Evolutionary conservation across 2,888 invertebrate species (phyloP).

Genomic region (Aphidius colemani): DNA sequence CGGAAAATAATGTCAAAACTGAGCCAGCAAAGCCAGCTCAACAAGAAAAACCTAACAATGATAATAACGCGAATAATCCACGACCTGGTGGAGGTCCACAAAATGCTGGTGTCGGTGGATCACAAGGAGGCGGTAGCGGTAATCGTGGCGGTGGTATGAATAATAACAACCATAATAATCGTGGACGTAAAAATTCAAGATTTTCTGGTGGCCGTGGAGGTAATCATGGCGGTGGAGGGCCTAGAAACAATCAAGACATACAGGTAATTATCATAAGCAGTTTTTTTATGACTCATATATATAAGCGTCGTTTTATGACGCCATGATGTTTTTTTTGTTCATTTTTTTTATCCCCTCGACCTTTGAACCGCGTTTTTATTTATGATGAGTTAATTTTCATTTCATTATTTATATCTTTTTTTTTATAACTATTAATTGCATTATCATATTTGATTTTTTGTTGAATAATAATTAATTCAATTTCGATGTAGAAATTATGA

Average conservation of each 20-base stretch:
- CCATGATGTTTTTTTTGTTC: conserved; percentile 13
- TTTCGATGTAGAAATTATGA: too few species aligned
- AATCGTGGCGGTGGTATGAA: conserved; percentile 35
- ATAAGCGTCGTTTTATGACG: conserved; percentile 6
- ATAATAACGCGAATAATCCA: conserved; percentile 36
- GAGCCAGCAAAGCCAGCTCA: conserved; percentile 43
- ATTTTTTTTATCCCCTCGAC: too few species aligned
- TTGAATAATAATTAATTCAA: too few species aligned
- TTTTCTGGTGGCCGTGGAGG: conserved; percentile 51
- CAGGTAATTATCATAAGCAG: conserved; percentile 23
- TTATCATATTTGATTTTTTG: too few species aligned
- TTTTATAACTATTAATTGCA: too few species aligned
- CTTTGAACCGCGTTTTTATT: too few species aligned
- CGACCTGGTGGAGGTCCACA: conserved; percentile 39
- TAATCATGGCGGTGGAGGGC: conserved; percentile 36
- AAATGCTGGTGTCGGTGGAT: conserved; percentile 37
- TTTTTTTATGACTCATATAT: too few species aligned
- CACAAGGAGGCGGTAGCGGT: conserved; percentile 37
- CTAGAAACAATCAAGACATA: conserved; percentile 31
- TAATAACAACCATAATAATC: conserved; percentile 34
- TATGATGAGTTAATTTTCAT: too few species aligned
- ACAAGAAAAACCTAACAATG: conserved; percentile 35
- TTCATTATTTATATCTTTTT: too few species aligned
- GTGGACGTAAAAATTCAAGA: conserved; percentile 49
- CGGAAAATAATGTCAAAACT: conserved; percentile 46